Base-by-base conservation (phyloP, 2,888 invertebrate genomes). In the Perizoma affinitatum region DNA sequence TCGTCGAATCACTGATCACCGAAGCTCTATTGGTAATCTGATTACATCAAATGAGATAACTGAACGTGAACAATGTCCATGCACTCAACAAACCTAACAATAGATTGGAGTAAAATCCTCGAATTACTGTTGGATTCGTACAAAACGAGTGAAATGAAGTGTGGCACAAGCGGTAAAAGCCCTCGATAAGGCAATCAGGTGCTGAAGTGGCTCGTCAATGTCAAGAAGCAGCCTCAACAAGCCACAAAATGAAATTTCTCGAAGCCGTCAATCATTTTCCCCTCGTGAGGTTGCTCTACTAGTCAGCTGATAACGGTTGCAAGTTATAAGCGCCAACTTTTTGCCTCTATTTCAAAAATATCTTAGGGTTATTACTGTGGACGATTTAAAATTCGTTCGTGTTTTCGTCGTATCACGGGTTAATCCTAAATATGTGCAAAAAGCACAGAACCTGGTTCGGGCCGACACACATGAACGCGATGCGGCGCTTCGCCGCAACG, bases 191-290 rank as follows among this genome's bases (percentile, higher is more conserved):
- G 86, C 84, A 87, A 85, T 84, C 84, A 81, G 73, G 71, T 71
- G 69, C 71, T 73, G 72, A 72, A 79, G 80, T 80, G 78, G 79
- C 76, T 68, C 60, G 67, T 66, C 69, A 75, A 77, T 79, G 78
- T 78, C 78, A 78, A 79, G 80, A 83, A 82, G 82, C 81, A 63
- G 52, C 82, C 87, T 90, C 90, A 86, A 91, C 87, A 87, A 86
- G 88, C 91, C 91, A 78, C 91, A 90, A 90, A 91, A 92, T 91
- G 89, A 91, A 91, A 87, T 90, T 87, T 90, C 90, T 86, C 83
- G 82, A 81, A 75, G 82, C 85, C 83, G 91, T 91, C 92, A 89
- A 91, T 92, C 91, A 91, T 90, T 88, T 90, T 87, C 89, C 91
- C 92, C 91, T 86, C 78, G 71, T 69, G 71, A 73, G 70, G 68